Conservation (phyloP, 1,140 invertebrate species). For the Archivesica marissinica region DNA sequence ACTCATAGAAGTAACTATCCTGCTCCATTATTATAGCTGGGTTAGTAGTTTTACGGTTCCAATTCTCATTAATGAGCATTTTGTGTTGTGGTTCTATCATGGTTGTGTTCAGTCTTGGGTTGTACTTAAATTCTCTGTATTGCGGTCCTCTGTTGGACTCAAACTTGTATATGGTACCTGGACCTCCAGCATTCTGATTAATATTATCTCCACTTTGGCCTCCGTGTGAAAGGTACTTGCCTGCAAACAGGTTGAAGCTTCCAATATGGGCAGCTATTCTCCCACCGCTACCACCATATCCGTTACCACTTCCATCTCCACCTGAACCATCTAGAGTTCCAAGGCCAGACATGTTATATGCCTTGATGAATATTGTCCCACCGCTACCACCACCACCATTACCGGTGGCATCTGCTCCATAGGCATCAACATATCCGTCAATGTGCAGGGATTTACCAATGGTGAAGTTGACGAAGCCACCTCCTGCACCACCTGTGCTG, state of each 20-base stretch:
- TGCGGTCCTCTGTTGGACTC: conserved; percentile 75
- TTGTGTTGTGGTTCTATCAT: conserved; percentile 73
- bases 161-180: conserved; percentile 78
- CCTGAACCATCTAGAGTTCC: conserved; percentile 72
- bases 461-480: conserved; percentile 73
- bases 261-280: conserved; percentile 74
- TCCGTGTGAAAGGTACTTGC: conserved; percentile 70
- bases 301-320: conserved; percentile 67
- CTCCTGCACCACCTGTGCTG: conserved; percentile 66
- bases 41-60: conserved; percentile 66
- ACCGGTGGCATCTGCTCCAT: conserved; percentile 59
- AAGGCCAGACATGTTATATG: conserved; percentile 76
- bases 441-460: conserved; percentile 71
- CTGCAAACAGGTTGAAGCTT: conserved; percentile 70
- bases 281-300: conserved; percentile 75
- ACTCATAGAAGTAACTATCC: conserved; percentile 74
- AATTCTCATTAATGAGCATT: conserved; percentile 74
- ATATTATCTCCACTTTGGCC: conserved; percentile 60
- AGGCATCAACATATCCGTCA: conserved; percentile 70
- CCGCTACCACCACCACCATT: conserved; percentile 75
- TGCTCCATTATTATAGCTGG: conserved; percentile 76
- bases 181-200: conserved; percentile 66
- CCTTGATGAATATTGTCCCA: conserved; percentile 71
- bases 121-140: conserved; percentile 78
- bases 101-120: conserved; percentile 73